Percentiles rank a stretch among this genome's conserved stretches.
Evolutionary conservation across 2,888 invertebrate species (phyloP).

Genomic region (Miltochrista miniata): DNA sequence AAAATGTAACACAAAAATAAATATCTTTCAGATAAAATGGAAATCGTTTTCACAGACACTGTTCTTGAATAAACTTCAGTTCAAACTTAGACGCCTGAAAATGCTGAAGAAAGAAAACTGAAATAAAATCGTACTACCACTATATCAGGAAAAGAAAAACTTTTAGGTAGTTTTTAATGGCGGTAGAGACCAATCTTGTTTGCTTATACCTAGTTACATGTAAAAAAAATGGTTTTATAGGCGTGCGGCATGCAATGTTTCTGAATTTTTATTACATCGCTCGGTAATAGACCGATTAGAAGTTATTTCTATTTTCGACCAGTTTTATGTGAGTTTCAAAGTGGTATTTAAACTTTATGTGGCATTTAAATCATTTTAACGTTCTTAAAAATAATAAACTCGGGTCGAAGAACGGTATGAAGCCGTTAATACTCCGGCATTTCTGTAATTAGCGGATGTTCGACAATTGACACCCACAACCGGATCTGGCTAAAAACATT

Average conservation of each 20-base stretch:
- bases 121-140: constrained; percentile 2
- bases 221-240: constrained; percentile 20
- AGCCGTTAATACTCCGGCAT: too few relatives aligned
- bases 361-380: too few relatives aligned
- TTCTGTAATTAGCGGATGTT: too few relatives aligned
- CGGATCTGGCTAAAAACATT: too few relatives aligned
- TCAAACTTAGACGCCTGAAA: neutral
- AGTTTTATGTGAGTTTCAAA: too few relatives aligned
- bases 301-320: too few relatives aligned
- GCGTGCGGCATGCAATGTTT: constrained; percentile 19
- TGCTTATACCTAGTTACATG: constrained; percentile 19
- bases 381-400: too few relatives aligned
- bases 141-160: constrained; percentile 3
- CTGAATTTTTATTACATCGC: too few relatives aligned
- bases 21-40: neutral
- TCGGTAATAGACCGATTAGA: too few relatives aligned
- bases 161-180: neutral
- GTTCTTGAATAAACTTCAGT: neutral
- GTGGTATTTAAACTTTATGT: too few relatives aligned
- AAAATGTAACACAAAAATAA: neutral
- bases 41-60: neutral
- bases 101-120: neutral
- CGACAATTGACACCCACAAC: too few relatives aligned
- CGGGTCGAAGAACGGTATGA: too few relatives aligned
- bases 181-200: constrained; percentile 10